Evolutionary conservation across 2,113 vertebrate species (phyloP).

Genomic region (Hippocampus mohnikei): DNA sequence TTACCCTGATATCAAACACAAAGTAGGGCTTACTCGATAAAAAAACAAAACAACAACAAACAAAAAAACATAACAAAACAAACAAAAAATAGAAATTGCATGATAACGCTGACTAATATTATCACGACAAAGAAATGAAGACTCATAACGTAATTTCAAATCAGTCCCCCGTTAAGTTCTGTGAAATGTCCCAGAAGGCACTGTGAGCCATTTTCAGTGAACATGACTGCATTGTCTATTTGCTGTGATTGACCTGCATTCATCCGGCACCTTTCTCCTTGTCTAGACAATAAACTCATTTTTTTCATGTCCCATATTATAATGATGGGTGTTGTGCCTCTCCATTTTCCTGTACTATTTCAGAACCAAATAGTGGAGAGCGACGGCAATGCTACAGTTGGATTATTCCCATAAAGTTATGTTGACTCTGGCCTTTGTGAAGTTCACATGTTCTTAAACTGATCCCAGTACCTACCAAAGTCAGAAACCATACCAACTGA

Average conservation of each 20-base stretch:
- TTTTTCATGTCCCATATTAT: background rate
- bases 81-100: background rate
- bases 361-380: background rate
- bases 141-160: no score
- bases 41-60: background rate
- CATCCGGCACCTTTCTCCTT: background rate
- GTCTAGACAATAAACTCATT: background rate
- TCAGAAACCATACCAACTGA: no score
- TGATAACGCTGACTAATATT: background rate
- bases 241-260: background rate
- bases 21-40: background rate
- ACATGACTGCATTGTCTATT: background rate
- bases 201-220: background rate
- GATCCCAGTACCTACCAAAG: no score
- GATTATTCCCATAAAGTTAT: background rate
- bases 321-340: background rate
- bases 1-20: constrained; percentile 27
- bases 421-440: background rate
- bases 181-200: background rate
- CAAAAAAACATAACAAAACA: background rate
- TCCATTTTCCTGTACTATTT: background rate
- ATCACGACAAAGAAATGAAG: no score
- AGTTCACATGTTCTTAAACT: background rate
- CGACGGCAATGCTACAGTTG: background rate
- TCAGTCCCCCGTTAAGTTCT: background rate